Percentiles rank a stretch among this genome's conserved stretches.
Conservation (phyloP, 1,140 invertebrate genomes). For the Aplysia californica region DNA sequence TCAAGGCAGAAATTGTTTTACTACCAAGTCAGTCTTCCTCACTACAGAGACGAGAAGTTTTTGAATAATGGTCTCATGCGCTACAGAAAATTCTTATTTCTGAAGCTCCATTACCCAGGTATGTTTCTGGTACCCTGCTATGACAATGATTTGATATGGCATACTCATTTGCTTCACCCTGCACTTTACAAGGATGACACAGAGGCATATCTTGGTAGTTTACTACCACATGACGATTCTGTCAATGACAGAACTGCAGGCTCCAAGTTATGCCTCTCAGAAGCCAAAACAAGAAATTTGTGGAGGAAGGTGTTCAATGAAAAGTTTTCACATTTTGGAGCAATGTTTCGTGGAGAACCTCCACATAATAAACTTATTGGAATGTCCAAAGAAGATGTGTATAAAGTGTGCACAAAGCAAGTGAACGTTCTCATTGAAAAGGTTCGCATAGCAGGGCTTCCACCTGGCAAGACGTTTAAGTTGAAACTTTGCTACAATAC, state of each 20-base stretch:
- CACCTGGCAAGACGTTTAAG: slow-evolving; percentile 44
- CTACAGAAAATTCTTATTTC: slow-evolving; percentile 69
- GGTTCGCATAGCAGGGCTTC: slow-evolving; percentile 47
- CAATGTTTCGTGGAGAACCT: slow-evolving; percentile 62
- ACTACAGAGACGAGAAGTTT: slow-evolving; percentile 67
- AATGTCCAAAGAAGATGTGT: slow-evolving; percentile 36
- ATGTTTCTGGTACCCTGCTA: slow-evolving; percentile 71
- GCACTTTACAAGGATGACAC: slow-evolving; percentile 66
- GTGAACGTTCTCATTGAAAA: slow-evolving; percentile 48
- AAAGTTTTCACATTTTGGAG: slow-evolving; percentile 54
- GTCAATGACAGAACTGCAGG: slow-evolving; percentile 65
- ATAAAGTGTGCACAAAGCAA: slow-evolving; percentile 49
- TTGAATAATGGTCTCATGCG: slow-evolving; percentile 63
- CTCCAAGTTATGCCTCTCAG: slow-evolving; percentile 60
- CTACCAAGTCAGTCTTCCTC: slow-evolving; percentile 70
- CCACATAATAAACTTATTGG: slow-evolving; percentile 42
- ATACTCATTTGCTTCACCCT: slow-evolving; percentile 69
- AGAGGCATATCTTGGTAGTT: slow-evolving; percentile 59
- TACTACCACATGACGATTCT: slow-evolving; percentile 66
- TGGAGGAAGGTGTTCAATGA: slow-evolving; percentile 58
- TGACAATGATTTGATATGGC: slow-evolving; percentile 70
- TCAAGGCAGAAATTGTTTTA: slow-evolving; percentile 64
- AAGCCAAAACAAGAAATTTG: slow-evolving; percentile 45
- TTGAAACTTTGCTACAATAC: slow-evolving; percentile 40
- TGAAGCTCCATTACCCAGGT: slow-evolving; percentile 65